Evolutionary conservation across 2,113 vertebrate species (phyloP), one percentile per base, ranked within the genome.

Genomic region (Peucedramus taeniatus): DNA sequence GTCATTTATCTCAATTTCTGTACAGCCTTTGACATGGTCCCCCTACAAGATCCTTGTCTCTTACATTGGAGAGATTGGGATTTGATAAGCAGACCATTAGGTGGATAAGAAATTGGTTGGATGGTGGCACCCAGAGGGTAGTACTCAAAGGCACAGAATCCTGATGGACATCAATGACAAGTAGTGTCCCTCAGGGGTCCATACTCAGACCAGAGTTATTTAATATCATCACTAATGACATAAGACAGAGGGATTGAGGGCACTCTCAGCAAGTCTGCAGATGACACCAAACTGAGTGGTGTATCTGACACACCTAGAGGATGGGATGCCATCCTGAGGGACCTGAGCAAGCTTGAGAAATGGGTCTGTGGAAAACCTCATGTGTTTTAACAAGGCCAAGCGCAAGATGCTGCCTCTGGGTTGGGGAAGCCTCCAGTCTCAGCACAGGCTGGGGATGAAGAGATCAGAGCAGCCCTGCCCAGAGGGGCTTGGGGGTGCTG

Each of bases 401-500:
- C 28, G 14, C 21, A 65, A 42, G 10, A 7, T 44, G 15, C 31
- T 31, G 35, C 42, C 42, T 31, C 8, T 50, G 35, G 4, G 2
- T 49, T 4, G 2, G 18, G 22, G 12, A 4, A 72, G 23, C 1
- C 4, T 16, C 10, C 2, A 2, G 26, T 9, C 4, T 3, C 21
- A 56, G 4, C 35, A 7, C 7, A 22, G 13, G 10, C n/a, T 54
- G 49, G n/a, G 39, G 16, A 39, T 49, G 10, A 9, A 28, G 2
- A 26, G 35, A 50, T 8, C 7, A 19, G 14, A 88, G 26, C 31
- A 44, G 50, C 8, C 26, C 35, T 71, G 40, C 5, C 0, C 0
- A 71, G 30, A 70, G 47, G 40, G 35, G 7, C 35, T 35, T 27
- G 3, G 7, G 10, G 16, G 9, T 59, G 26, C 9, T 40, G 47